Conservation (phyloP, 2,113 vertebrate species). For the Leptocoma aspasia region DNA sequence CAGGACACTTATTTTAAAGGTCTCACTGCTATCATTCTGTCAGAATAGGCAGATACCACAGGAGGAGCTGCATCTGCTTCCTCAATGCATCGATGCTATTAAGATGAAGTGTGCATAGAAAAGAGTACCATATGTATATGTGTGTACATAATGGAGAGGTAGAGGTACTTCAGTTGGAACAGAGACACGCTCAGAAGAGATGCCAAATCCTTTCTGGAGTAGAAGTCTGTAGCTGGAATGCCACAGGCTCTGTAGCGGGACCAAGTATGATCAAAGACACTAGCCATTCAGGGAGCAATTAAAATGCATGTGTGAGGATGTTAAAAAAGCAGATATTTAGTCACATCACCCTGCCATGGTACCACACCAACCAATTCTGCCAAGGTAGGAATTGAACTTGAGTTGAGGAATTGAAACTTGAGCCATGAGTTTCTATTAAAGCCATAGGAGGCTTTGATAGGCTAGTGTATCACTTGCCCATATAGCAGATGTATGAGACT, state of each 20-base stretch:
- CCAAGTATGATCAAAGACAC: neutral
- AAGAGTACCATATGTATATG: neutral
- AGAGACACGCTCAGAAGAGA: neutral
- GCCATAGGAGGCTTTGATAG: neutral
- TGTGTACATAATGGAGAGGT: neutral
- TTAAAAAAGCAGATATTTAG: neutral
- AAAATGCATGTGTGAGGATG: neutral
- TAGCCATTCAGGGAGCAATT: neutral
- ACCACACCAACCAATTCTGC: neutral
- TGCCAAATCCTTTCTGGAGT: neutral
- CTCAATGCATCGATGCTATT: neutral
- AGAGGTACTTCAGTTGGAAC: neutral
- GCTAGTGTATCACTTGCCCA: neutral
- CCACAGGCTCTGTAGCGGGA: neutral
- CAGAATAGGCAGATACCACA: neutral
- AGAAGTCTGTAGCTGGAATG: neutral
- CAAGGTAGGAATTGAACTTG: neutral
- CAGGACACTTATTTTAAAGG: neutral
- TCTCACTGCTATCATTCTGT: neutral
- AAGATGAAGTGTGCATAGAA: neutral
- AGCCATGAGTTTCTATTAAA: neutral
- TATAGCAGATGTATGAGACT: neutral
- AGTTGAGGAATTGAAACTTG: no score
- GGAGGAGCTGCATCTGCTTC: neutral
- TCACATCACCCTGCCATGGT: neutral